Base-by-base conservation (phyloP, 2,113 vertebrate genomes). In the Dromas ardeola region DNA sequence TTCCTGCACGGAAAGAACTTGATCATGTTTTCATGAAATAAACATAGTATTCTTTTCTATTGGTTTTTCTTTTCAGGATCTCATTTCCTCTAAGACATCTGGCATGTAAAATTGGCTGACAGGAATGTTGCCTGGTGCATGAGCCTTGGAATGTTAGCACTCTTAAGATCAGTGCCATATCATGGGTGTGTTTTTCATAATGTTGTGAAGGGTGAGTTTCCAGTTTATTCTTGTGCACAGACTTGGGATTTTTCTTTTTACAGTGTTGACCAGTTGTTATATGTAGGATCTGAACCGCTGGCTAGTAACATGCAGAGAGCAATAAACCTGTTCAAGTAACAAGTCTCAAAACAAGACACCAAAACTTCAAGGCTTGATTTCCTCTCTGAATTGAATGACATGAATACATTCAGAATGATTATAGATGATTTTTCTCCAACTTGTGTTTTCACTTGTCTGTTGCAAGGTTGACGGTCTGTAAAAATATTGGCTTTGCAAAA, bases 141-240 rank as follows among this genome's bases (percentile, higher is more conserved):
- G 79, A 95, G 95, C 66, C 83, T 89, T 82, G 69, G 96, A 96
- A 95, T 92, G 82, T 83, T 58, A 97, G 78, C 61, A 72, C 86
- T 81, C 92, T 81, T 50, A 96, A 97, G 55, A 87, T 91, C 83
- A 56, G 94, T 96, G 97, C 95, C 96, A 91, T 97, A 93, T 92
- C 78, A 83, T 77, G 58, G 82, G 85, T 78, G 77, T 97, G 95
- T 95, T 85, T 98, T 98, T 97, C 97, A 96, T 98, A 97, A 97
- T 80, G 93, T 96, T 66, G 77, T 73, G 96, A 95, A 95, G 96
- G 94, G 96, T 91, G 71, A 77, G 71, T 93, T 98, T 98, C 97
- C 95, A 98, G 95, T 97, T 98, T 97, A 95, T 97, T 97, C 96
- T 82, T 96, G 84, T 80, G 62, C 78, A 66, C 45, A 91, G 62